Evolutionary conservation across 1,140 invertebrate species (phyloP).

Genomic region (Polyergus mexicanus): DNA sequence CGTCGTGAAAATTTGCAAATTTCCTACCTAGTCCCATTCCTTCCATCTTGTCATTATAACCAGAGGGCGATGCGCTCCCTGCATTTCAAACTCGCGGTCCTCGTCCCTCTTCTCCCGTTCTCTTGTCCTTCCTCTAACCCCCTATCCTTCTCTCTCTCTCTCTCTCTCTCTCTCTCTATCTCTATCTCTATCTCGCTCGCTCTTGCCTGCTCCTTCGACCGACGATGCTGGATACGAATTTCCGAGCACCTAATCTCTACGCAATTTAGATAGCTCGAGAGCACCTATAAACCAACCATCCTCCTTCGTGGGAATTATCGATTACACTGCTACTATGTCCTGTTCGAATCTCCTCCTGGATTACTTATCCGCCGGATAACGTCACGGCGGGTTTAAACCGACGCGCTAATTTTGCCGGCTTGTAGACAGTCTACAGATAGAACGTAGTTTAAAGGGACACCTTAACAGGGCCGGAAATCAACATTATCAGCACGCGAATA

Average conservation of each 20-base stretch:
- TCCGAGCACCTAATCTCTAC: slow-evolving; percentile 83
- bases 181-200: slow-evolving; percentile 24
- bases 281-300: slow-evolving; percentile 80
- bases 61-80: slow-evolving; percentile 45
- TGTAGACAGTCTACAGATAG: slow-evolving; percentile 27
- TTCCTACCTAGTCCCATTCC: slow-evolving; percentile 77
- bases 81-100: slow-evolving; percentile 58
- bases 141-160: slow-evolving; percentile 25
- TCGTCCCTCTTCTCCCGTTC: slow-evolving; percentile 26
- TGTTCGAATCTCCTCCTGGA: slow-evolving; percentile 75
- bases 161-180: slow-evolving; percentile 26
- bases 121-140: slow-evolving; percentile 36
- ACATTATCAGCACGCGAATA: not conserved
- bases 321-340: slow-evolving; percentile 77
- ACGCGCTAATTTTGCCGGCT: slow-evolving; percentile 63
- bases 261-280: slow-evolving; percentile 82
- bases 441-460: slow-evolving; percentile 2
- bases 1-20: slow-evolving; percentile 85
- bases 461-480: not conserved
- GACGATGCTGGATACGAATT: slow-evolving; percentile 77
- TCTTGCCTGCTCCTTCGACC: slow-evolving; percentile 62
- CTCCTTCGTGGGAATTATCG: slow-evolving; percentile 79
- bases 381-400: slow-evolving; percentile 71
- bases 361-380: slow-evolving; percentile 79
- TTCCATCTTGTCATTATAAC: slow-evolving; percentile 74